These are phyloP conservation scores for Sminthurinus signatus DNA, from an alignment of 1,140 invertebrate genomes.

Conservation along the genomic window DNA sequence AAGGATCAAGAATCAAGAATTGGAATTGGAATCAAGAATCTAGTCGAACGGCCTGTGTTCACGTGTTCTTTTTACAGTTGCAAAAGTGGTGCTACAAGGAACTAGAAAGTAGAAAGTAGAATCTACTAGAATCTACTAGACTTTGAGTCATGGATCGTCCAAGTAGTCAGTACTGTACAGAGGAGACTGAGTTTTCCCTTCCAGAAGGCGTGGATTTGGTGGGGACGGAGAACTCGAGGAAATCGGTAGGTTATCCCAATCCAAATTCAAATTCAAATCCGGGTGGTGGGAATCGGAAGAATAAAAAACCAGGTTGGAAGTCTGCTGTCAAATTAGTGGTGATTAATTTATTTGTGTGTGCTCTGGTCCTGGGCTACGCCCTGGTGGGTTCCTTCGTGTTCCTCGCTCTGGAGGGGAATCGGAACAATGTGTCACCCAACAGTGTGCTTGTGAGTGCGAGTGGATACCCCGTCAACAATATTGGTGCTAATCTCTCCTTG, in stretches of 20 bases:
- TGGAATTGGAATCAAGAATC: too few species aligned
- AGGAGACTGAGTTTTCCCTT: slow-evolving; percentile 40
- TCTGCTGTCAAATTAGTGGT: slow-evolving; percentile 45
- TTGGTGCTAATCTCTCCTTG: slow-evolving; percentile 27
- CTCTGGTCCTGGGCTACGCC: slow-evolving; percentile 79
- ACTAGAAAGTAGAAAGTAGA: too few species aligned
- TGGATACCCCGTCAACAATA: slow-evolving; percentile 44
- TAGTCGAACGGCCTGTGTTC: too few species aligned
- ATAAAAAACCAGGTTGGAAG: slow-evolving; percentile 29
- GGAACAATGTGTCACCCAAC: slow-evolving; percentile 56
- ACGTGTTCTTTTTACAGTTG: too few species aligned
- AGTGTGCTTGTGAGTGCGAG: slow-evolving; percentile 42
- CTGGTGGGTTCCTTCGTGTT: slow-evolving; percentile 89
- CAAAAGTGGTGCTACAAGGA: too few species aligned
- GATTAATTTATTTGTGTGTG: slow-evolving; percentile 81
- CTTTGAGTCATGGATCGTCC: slow-evolving; percentile 33
- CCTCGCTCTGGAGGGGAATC: slow-evolving; percentile 74
- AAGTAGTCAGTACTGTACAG: slow-evolving; percentile 35
- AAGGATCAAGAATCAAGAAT: too few species aligned
- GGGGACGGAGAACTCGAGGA: slow-evolving; percentile 28
- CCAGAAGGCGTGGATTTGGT: slow-evolving; percentile 41
- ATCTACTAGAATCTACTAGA: neutral
- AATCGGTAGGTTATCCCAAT: neutral
- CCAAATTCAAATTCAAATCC: slow-evolving; percentile 9
- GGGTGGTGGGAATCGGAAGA: slow-evolving; percentile 13